Evolutionary conservation across 1,140 invertebrate species (phyloP).

Genomic region (Drosophila subobscura): DNA sequence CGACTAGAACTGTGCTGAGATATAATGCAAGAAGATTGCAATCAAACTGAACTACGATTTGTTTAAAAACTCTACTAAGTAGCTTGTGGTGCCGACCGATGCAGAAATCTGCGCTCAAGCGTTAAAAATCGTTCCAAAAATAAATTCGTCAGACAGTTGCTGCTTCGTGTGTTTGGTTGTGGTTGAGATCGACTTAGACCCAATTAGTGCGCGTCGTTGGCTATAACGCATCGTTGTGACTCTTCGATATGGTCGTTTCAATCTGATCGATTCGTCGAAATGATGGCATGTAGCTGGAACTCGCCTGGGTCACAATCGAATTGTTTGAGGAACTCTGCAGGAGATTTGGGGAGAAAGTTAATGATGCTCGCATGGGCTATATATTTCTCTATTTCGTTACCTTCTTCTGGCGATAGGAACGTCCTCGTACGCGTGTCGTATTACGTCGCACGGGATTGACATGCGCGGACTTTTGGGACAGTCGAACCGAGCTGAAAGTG

Average conservation of each 20-base stretch:
- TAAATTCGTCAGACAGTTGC: constrained; percentile 58
- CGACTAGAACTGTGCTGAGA: constrained; percentile 74
- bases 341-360: neutral
- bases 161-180: constrained; percentile 2
- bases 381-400: constrained; percentile 25
- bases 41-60: constrained; percentile 31
- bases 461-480: constrained; percentile 83
- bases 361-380: neutral
- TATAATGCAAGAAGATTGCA: constrained; percentile 32
- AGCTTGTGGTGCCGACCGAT: neutral
- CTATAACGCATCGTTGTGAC: constrained; percentile 83
- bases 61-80: constrained; percentile 58
- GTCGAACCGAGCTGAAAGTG: constrained; percentile 85
- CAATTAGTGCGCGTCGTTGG: constrained; percentile 69
- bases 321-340: constrained; percentile 81
- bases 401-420: constrained; percentile 83
- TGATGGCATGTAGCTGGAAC: constrained; percentile 75
- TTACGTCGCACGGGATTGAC: constrained; percentile 84
- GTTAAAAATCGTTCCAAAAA: constrained; percentile 70
- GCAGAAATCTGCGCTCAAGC: constrained; percentile 1
- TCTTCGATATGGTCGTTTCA: constrained; percentile 78
- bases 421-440: constrained; percentile 84
- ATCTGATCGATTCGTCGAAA: constrained; percentile 82
- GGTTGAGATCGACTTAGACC: constrained; percentile 57
- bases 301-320: constrained; percentile 79